Evolutionary conservation across 2,888 invertebrate genomes (phyloP).

Genomic region (Thymelicus sylvestris): DNA sequence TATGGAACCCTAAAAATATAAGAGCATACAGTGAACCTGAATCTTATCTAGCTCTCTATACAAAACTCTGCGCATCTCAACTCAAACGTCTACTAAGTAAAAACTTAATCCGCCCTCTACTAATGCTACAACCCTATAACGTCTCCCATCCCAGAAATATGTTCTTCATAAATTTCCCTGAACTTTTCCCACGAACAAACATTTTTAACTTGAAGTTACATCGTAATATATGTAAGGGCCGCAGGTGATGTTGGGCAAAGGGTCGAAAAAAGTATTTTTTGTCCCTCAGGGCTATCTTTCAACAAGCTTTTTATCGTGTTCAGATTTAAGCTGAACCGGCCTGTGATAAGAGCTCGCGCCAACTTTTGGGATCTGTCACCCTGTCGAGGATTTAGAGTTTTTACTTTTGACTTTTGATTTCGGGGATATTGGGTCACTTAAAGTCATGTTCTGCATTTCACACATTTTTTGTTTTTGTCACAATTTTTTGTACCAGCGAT

Average conservation of each 20-base stretch:
- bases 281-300: constrained; percentile 49
- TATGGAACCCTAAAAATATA: no score
- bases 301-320: constrained; percentile 48
- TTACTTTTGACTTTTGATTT: constrained; percentile 19
- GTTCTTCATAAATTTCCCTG: constrained; percentile 22
- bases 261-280: constrained; percentile 47
- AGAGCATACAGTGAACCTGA: no score
- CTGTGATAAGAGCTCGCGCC: constrained; percentile 4
- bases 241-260: constrained; percentile 44
- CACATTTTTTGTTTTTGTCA: no score
- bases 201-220: constrained; percentile 27
- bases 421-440: not conserved
- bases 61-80: not conserved
- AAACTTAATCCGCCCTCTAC: not conserved
- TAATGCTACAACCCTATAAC: not conserved
- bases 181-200: constrained; percentile 25
- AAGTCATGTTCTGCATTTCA: not conserved
- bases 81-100: not conserved
- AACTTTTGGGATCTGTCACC: constrained; percentile 29
- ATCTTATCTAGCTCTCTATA: no score
- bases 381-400: constrained; percentile 10
- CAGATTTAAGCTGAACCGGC: constrained; percentile 38
- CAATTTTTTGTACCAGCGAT: no score
- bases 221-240: constrained; percentile 34
- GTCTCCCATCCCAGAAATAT: constrained; percentile 14